Percentiles rank a stretch among this genome's conserved stretches.
These are phyloP conservation scores for Pristis pectinata DNA, from an alignment of 2,797 vertebrate genomes.

Conservation along the genomic window DNA sequence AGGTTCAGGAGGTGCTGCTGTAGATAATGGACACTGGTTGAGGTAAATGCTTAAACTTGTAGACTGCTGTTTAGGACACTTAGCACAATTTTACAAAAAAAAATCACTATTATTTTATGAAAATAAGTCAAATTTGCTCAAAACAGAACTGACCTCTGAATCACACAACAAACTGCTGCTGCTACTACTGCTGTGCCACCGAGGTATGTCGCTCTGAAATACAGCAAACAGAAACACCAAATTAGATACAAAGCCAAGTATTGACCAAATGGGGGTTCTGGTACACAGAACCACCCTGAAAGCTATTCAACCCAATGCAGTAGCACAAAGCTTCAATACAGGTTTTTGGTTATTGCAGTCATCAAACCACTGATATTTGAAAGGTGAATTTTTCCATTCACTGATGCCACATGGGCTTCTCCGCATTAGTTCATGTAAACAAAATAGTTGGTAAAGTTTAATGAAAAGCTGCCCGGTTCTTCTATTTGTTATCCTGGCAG, in stretches of 20 bases:
- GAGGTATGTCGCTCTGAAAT: slow-evolving; percentile 11
- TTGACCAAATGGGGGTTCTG: too few relatives aligned
- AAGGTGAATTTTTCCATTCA: not conserved
- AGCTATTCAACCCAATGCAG: not conserved
- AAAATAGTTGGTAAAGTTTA: not conserved
- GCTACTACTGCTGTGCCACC: not conserved
- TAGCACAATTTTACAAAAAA: not conserved
- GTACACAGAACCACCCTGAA: too few relatives aligned
- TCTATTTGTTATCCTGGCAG: not conserved
- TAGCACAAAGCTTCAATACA: not conserved
- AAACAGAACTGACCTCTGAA: slow-evolving; percentile 4
- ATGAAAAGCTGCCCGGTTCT: not conserved
- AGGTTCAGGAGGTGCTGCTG: not conserved
- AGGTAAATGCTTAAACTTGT: not conserved
- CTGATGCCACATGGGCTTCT: not conserved
- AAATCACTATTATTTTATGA: not conserved
- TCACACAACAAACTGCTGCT: not conserved
- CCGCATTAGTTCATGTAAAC: not conserved
- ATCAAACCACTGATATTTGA: not conserved
- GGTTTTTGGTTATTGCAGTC: too few relatives aligned
- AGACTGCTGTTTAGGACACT: not conserved
- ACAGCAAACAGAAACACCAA: not conserved
- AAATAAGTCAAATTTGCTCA: not conserved
- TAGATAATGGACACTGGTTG: not conserved
- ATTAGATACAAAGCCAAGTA: not conserved